Percentiles rank a stretch among this genome's conserved stretches.
phyloP scores from a whole-genome alignment of 2,888 invertebrate genomes.

The Andricus curvator region DNA sequence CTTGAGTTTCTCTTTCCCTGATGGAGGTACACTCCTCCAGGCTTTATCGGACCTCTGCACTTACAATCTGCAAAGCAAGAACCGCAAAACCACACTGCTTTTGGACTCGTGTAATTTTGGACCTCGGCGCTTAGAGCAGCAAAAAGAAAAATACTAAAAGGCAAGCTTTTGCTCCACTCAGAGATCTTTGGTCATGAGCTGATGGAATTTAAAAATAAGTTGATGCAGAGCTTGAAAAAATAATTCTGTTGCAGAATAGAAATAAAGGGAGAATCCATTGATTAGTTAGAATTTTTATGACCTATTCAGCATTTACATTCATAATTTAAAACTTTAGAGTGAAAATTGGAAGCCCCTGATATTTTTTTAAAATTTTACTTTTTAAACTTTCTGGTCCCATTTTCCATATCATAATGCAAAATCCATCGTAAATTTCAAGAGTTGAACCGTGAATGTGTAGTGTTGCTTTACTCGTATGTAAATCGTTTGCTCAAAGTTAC shows the following conservation, averaged over 20 bases:
- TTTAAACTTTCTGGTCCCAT: too few relatives aligned
- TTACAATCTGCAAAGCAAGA: not conserved
- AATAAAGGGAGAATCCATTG: too few relatives aligned
- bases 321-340: too few relatives aligned
- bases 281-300: too few relatives aligned
- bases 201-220: not conserved
- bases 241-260: not conserved
- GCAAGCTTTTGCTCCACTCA: not conserved
- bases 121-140: not conserved
- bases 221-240: not conserved
- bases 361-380: too few relatives aligned
- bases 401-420: too few relatives aligned
- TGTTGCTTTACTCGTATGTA: constrained; percentile 7
- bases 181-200: not conserved
- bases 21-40: constrained; percentile 18
- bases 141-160: not conserved
- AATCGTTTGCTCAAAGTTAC: constrained; percentile 12
- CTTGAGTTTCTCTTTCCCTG: constrained; percentile 6
- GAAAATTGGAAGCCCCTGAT: too few relatives aligned
- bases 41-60: constrained; percentile 24
- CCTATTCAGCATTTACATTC: too few relatives aligned
- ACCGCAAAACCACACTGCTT: constrained; percentile 17
- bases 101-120: constrained; percentile 12
- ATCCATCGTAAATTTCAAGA: not conserved
- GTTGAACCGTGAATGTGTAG: not conserved